Percentiles rank a stretch among this genome's conserved stretches.
These are phyloP conservation scores for Perca flavescens DNA, from an alignment of 2,113 vertebrate genomes.

Conservation along the genomic window DNA sequence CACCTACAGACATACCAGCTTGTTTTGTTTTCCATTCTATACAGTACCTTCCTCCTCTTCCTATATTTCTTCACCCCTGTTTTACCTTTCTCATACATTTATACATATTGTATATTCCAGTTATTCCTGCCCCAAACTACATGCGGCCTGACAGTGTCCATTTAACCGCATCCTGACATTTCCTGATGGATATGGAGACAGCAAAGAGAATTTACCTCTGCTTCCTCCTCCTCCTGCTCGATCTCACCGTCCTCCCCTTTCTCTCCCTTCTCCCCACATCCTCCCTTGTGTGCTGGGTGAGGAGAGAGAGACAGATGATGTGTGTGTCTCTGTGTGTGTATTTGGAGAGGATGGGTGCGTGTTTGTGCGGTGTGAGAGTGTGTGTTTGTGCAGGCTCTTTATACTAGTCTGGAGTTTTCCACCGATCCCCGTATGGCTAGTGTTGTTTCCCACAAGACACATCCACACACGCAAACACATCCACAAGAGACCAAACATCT, in stretches of 20 bases:
- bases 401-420: slow-evolving; percentile 49
- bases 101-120: slow-evolving; percentile 58
- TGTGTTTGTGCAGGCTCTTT: slow-evolving; percentile 59
- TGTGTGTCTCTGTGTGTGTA: slow-evolving; percentile 35
- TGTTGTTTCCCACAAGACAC: slow-evolving; percentile 23
- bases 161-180: slow-evolving; percentile 60
- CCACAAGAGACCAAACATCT: slow-evolving; percentile 24
- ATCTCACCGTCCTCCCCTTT: slow-evolving; percentile 19
- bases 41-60: slow-evolving; percentile 14
- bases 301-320: slow-evolving; percentile 42
- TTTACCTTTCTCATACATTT: slow-evolving; percentile 44
- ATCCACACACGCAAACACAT: not conserved
- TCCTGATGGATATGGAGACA: slow-evolving; percentile 65
- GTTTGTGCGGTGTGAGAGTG: slow-evolving; percentile 16
- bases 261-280: not conserved
- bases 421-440: slow-evolving; percentile 24
- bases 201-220: slow-evolving; percentile 56
- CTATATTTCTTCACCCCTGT: slow-evolving; percentile 18
- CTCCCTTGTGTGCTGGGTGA: slow-evolving; percentile 43
- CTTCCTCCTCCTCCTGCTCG: slow-evolving; percentile 28
- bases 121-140: slow-evolving; percentile 36
- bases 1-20: not conserved
- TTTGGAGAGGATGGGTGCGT: slow-evolving; percentile 13
- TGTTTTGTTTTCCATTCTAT: slow-evolving; percentile 6
- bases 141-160: slow-evolving; percentile 27